Base-by-base conservation (phyloP, 2,888 invertebrate species). In the Panopea generosa region DNA sequence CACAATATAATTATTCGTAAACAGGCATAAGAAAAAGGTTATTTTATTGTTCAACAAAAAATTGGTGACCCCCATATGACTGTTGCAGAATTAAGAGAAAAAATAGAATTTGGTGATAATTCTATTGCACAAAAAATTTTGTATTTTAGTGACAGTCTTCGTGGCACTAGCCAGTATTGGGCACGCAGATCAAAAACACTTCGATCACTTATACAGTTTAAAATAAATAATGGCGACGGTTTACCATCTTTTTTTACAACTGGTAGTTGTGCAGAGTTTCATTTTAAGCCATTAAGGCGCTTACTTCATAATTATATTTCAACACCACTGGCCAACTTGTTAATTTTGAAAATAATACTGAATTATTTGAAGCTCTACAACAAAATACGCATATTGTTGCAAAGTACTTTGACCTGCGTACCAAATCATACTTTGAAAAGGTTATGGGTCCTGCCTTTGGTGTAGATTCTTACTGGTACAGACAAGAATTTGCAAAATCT, bases 401-500 rank as follows among this genome's bases (percentile, higher is more conserved):
- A 20, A 43, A 66, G 20, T 66, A 66, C 29, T 66, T 66, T 66
- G 66, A 66, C 22, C 47, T 65, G 1, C 11, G 55, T 2, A 56
- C 65, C 6, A n/a, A 56, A 29, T 65, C 65, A 26, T 70, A 70
- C 50, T 70, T 70, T 52, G 20, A 62, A 18, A 22, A 45, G 24
- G 63, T 70, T 26, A 70, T 69, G 70, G 27, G 40, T 20, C 55
- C 49, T 27, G 38, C 27, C 16, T 69, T 69, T 61, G 47, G 38
- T 22, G 63, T 63, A 24, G 18, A 53, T 20, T 3, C 38, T 33
- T 63, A 53, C 20, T 63, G 63, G 56, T 47, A 65, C 43, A 16
- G 83, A 24, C 77, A 82, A 65, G 81, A 82, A 66, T 84, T 83
- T 71, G 80, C 82, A 1, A 82, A 85, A 50, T 83, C 84, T 14